A percentile compares a stretch with the other conserved stretches of the same genome.
phyloP scores from a whole-genome alignment of 2,113 vertebrate species.

The Coracopsis vasa region DNA sequence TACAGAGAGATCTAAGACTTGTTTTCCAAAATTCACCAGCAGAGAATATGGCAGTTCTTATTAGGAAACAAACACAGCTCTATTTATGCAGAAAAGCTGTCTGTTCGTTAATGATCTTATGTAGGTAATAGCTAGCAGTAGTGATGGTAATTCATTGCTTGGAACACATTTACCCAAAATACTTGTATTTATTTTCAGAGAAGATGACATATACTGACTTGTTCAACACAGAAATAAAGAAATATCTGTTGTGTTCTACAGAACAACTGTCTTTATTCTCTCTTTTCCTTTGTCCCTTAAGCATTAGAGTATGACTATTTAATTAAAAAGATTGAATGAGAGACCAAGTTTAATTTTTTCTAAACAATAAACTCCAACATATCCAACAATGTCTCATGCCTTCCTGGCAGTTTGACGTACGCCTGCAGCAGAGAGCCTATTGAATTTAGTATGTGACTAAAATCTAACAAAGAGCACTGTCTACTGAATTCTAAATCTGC shows the following conservation, averaged over 20 bases:
- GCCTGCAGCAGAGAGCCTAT: constrained; percentile 72
- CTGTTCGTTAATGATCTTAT: constrained; percentile 4
- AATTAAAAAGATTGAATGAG: constrained; percentile 70
- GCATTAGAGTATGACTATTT: constrained; percentile 62
- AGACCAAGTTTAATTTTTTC: constrained; percentile 68
- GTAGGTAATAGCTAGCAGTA: constrained; percentile 34
- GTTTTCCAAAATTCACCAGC: constrained; percentile 32
- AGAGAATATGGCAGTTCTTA: constrained; percentile 19
- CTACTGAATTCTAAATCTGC: constrained; percentile 70
- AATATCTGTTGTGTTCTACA: constrained; percentile 45
- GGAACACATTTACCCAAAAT: constrained; percentile 19
- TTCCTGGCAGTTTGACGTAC: constrained; percentile 71
- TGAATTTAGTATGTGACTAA: constrained; percentile 74
- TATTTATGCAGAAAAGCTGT: constrained; percentile 39
- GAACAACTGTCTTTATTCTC: constrained; percentile 45
- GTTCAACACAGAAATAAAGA: constrained; percentile 32
- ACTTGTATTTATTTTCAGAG: constrained; percentile 28
- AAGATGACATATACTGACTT: constrained; percentile 42
- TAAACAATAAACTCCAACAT: constrained; percentile 71
- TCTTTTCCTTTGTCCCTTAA: constrained; percentile 51
- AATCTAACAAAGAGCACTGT: constrained; percentile 73
- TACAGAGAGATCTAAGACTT: constrained; percentile 1
- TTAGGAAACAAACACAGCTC: constrained; percentile 43
- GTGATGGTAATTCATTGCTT: neutral
- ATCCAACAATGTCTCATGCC: constrained; percentile 68